Evolutionary conservation across 2,797 vertebrate genomes (phyloP).

Genomic region (Sus cebifrons): DNA sequence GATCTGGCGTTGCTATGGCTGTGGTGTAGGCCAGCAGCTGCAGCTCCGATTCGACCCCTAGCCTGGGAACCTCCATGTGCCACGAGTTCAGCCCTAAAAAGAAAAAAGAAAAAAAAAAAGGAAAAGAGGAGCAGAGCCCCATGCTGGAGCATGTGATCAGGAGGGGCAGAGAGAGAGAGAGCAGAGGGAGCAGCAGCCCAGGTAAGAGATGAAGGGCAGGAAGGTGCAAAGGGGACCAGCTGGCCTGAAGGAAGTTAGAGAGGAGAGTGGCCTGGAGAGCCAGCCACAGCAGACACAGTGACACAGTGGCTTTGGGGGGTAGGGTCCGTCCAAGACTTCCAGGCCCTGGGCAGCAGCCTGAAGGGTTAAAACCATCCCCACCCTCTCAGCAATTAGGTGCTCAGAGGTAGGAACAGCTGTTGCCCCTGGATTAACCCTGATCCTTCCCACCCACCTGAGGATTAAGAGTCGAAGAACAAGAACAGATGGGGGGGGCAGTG

Average conservation of each 20-base stretch:
- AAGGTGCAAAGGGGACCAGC: not conserved
- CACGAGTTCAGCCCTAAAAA: too few relatives aligned
- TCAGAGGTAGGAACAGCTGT: constrained; percentile 84
- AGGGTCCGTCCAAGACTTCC: not conserved
- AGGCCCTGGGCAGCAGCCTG: not conserved
- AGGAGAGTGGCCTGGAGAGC: not conserved
- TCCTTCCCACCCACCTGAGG: constrained; percentile 85
- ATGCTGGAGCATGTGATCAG: not conserved
- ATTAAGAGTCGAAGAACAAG: constrained; percentile 54
- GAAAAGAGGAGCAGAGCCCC: not conserved
- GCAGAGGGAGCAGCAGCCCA: not conserved
- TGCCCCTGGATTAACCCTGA: constrained; percentile 90
- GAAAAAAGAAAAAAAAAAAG: too few relatives aligned
- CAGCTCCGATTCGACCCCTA: too few relatives aligned
- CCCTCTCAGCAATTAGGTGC: constrained; percentile 69
- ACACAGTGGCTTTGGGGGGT: too few relatives aligned
- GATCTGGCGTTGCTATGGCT: too few relatives aligned
- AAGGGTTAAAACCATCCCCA: not conserved
- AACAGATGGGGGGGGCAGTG: not conserved
- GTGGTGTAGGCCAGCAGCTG: too few relatives aligned
- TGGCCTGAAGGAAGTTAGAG: not conserved
- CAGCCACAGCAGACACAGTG: not conserved
- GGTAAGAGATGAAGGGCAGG: not conserved
- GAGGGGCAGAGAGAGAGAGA: not conserved
- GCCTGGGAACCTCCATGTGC: too few relatives aligned